Conservation (phyloP, 1,140 invertebrate genomes). For the Pissodes strobi region DNA sequence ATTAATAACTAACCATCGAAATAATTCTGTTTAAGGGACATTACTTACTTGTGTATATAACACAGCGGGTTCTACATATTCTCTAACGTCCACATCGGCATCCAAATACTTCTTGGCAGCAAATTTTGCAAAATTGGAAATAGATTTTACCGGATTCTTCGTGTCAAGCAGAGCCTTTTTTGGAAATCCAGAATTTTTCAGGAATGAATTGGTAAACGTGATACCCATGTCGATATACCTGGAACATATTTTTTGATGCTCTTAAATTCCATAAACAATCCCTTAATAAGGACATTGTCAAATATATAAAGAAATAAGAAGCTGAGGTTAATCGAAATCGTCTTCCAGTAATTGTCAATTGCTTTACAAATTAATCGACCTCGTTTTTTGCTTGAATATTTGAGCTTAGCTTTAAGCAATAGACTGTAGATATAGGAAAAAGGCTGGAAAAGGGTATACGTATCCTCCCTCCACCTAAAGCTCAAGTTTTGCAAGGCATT, state of each 20-base stretch:
- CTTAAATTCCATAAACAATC: no score
- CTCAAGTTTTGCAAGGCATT: no score
- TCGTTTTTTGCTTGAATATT: no score
- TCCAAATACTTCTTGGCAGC: constrained; percentile 71
- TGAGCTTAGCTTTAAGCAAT: no score
- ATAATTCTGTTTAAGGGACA: constrained; percentile 4
- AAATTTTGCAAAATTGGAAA: constrained; percentile 67
- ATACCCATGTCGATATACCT: constrained; percentile 72
- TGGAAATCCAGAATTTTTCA: constrained; percentile 75
- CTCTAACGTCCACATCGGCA: constrained; percentile 70
- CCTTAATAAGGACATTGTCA: no score
- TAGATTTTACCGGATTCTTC: constrained; percentile 68
- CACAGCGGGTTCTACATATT: constrained; percentile 75
- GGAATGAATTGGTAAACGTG: constrained; percentile 73
- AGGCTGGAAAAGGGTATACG: no score
- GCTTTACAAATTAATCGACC: no score
- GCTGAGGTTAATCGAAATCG: no score
- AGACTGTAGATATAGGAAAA: no score
- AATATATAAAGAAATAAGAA: no score
- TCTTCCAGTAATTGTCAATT: no score
- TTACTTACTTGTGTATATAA: constrained; percentile 68
- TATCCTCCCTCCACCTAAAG: no score
- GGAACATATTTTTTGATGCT: constrained; percentile 63
- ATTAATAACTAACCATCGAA: background rate
- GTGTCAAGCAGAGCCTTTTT: constrained; percentile 72